phyloP scores from a whole-genome alignment of 2,888 invertebrate species.

The Steromphala cineraria region DNA sequence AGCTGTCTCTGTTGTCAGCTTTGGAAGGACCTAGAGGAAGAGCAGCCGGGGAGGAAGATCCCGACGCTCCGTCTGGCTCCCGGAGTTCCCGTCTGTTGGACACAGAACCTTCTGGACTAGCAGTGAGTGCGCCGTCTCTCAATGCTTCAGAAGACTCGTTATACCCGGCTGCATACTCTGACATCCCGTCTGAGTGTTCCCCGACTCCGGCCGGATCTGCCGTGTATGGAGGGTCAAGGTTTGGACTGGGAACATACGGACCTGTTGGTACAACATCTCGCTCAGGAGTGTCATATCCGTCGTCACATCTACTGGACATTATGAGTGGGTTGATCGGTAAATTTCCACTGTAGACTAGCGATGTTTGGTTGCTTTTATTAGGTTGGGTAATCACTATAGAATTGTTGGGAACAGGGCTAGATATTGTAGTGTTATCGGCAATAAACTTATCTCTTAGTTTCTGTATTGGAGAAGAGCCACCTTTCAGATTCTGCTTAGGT shows the following conservation, averaged over 20 bases:
- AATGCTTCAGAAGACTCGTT: background rate
- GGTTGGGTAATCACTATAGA: too few relatives aligned
- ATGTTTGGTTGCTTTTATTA: too few relatives aligned
- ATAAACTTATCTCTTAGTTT: background rate
- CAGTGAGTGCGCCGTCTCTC: background rate
- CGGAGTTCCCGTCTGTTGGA: background rate
- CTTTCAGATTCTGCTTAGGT: too few relatives aligned
- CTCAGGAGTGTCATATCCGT: background rate
- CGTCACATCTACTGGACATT: background rate
- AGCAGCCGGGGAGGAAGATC: background rate
- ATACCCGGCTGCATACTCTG: background rate
- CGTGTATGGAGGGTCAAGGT: background rate
- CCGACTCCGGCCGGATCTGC: too few relatives aligned
- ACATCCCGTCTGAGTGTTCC: background rate
- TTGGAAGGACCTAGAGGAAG: background rate
- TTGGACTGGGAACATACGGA: background rate
- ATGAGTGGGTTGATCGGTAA: background rate
- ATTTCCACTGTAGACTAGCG: too few relatives aligned
- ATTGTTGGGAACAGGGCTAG: too few relatives aligned
- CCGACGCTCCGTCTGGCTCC: slow-evolving; percentile 1
- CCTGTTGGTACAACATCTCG: background rate
- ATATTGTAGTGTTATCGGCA: background rate
- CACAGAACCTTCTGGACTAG: background rate
- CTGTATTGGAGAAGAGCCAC: too few relatives aligned
- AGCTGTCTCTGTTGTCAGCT: background rate